Base-by-base conservation (phyloP, 1,140 invertebrate species). In the Hydropsyche tenuis region DNA sequence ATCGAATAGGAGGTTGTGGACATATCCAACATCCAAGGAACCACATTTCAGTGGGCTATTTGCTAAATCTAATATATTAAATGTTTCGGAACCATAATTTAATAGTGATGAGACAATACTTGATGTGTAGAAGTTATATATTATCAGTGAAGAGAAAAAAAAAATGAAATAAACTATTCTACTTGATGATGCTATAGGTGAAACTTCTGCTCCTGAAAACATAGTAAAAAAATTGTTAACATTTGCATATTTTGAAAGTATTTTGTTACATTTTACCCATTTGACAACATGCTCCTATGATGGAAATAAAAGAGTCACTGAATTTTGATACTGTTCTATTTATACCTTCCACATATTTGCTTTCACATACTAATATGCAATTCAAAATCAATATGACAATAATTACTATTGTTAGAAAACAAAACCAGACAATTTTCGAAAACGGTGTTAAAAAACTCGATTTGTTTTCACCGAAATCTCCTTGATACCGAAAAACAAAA, bases 81-180 rank as follows among this genome's bases (percentile, higher is more conserved):
- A 75, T 42, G 53, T 73, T 69, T 76, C 62, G 12, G 72, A 74
- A 73, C 73, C 70, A 45, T 76, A 78, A 43, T 78, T 82, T 6
- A 82, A 69, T 1, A 82, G 74, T 0, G 80, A 80, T 2, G 81
- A 82, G 11, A 82, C 80, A 51, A 82, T 80, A 73, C 80, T 81
- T 0, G 81, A 82, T 4, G 81, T 82, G 74, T 82, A 82, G 63
- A 81, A 82, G 68, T 82, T 82, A 74, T 82, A 82, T 9, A 81
- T 73, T 9, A 82, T 68, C 12, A 82, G 64, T 12, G 81, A 81
- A 7, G 80, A 74, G 11, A 81, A 73, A 16, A 81, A 77, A 14
- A 81, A 73, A 30, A 75, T 78, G n/a, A 82, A 75, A 51, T 80
- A 78, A 16, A 81, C 74, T 1, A 81, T 77, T 14, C 80, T 76